Base-by-base conservation (phyloP, 1,140 invertebrate species). In the Drosophila burlai region DNA sequence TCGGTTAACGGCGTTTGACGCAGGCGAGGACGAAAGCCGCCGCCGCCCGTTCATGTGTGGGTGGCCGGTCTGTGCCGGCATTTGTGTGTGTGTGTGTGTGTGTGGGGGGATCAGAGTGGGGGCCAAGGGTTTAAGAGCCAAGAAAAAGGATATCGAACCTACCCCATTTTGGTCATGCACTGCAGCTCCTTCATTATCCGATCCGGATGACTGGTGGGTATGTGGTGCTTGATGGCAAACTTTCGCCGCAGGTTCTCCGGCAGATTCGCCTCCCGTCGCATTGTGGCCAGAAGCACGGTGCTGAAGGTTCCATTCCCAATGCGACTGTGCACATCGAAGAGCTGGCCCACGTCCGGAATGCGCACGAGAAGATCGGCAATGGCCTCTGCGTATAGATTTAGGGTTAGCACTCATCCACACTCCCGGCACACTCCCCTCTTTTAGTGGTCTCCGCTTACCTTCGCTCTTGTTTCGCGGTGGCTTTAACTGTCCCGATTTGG, bases 221-320 rank as follows among this genome's bases (percentile, higher is more conserved):
- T 95, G 34, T 97, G 94, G 92, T 97, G 96, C 92, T 98, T 98
- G 26, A 98, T 94, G 2, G 97, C 97, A 94, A 96, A 97, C 90
- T 94, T 94, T 86, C 94, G 94, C 29, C 93, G 93, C 59, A 95
- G 93, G 34, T 93, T 93, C 1, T 95, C 93, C n/a, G 93, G 84
- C 57, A 87, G 45, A 54, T 94, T 65, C 13, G 92, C 68, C 13
- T 94, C 86, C 11, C 95, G 94, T 69, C 95, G 96, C 29, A 97
- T 85, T 11, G 95, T 95, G 5, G 96, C 97, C 67, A 97, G 89
- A 76, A 96, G 97, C 2, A 98, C 97, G 15, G 95, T 96, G 85
- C 97, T 97, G 68, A 97, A 98, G 1, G 97, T 97, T 6, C 97
- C 97, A 93, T 96, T 96, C 0, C 96, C 96, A 80, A 97, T 95